phyloP scores from a whole-genome alignment of 1,140 invertebrate species.

The Galleria mellonella region DNA sequence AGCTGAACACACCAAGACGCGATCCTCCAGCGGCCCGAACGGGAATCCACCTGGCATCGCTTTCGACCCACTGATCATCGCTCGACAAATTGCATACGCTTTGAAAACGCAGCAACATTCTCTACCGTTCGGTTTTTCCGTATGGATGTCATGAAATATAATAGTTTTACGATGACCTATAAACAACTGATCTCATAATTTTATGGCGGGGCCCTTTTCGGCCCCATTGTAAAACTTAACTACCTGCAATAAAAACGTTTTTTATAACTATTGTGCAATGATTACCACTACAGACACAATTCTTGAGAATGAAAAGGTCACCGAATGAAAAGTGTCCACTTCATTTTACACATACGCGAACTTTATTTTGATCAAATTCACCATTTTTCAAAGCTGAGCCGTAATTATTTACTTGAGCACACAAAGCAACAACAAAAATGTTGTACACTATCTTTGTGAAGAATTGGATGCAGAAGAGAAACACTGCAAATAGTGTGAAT shows the following conservation, averaged over 20 bases:
- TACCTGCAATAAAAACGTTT: too few relatives aligned
- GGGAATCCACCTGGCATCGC: conserved; percentile 48
- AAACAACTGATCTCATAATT: conserved; percentile 39
- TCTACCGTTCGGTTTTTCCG: conserved; percentile 40
- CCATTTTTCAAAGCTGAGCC: neutral
- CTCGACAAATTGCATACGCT: conserved; percentile 35
- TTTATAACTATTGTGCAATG: too few relatives aligned
- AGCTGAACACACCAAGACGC: conserved; percentile 42
- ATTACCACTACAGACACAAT: conserved; percentile 14
- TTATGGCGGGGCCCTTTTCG: conserved; percentile 67
- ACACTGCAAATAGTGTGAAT: conserved; percentile 49
- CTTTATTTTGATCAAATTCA: conserved; percentile 13
- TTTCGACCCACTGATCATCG: conserved; percentile 45
- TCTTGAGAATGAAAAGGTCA: conserved; percentile 55
- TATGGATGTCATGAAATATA: conserved; percentile 43
- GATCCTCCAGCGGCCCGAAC: conserved; percentile 33
- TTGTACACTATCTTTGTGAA: too few relatives aligned
- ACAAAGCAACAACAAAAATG: too few relatives aligned
- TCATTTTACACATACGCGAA: conserved; percentile 25
- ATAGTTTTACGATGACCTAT: conserved; percentile 48
- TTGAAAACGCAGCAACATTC: conserved; percentile 48
- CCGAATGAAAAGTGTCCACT: conserved; percentile 39
- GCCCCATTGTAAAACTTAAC: conserved; percentile 55
- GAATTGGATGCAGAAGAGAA: conserved; percentile 20
- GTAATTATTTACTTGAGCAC: too few relatives aligned